phyloP scores from a whole-genome alignment of 2,888 invertebrate species.

The Molanna angustata region DNA sequence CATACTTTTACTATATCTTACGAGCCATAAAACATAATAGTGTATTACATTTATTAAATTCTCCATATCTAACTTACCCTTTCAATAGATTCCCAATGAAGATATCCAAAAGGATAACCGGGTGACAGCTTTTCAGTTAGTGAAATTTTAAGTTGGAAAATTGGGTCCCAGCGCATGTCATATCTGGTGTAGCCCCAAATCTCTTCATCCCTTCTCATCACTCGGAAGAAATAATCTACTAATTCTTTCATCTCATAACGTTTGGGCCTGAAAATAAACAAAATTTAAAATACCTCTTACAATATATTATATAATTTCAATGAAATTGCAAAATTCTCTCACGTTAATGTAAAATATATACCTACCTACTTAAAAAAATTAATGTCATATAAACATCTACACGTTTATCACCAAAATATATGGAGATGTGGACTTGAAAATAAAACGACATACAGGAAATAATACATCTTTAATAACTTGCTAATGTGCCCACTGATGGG shows the following conservation, averaged over 20 bases:
- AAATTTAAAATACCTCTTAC: neutral
- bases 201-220: conserved; percentile 67
- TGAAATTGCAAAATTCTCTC: too few relatives aligned
- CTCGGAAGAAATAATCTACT: conserved; percentile 76
- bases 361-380: too few relatives aligned
- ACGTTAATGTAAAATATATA: too few relatives aligned
- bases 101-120: conserved; percentile 63
- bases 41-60: neutral
- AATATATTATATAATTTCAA: neutral
- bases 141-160: conserved; percentile 64
- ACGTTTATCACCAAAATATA: too few relatives aligned
- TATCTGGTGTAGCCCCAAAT: conserved; percentile 68
- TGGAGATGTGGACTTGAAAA: too few relatives aligned
- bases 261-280: conserved; percentile 62
- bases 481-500: too few relatives aligned
- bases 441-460: too few relatives aligned
- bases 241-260: conserved; percentile 76
- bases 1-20: too few relatives aligned
- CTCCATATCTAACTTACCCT: conserved; percentile 48
- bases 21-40: neutral
- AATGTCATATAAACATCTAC: too few relatives aligned
- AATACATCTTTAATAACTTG: too few relatives aligned
- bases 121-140: conserved; percentile 60
- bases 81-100: conserved; percentile 81
- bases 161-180: conserved; percentile 70